Base-by-base conservation (phyloP, 2,888 invertebrate species). In the Malachius bipustulatus region DNA sequence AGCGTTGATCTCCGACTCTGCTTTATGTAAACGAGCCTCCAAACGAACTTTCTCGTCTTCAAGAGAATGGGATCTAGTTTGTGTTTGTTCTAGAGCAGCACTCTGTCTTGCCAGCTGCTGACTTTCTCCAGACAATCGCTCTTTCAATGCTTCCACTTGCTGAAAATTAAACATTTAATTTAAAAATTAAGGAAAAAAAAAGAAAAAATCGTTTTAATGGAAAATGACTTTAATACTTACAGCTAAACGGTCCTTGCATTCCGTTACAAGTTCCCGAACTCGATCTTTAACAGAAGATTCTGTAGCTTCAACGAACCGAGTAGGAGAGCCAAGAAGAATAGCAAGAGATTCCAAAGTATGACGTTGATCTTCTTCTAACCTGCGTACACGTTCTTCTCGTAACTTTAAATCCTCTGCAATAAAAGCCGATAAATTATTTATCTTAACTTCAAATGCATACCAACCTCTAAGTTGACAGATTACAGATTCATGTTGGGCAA, bases 221-320 rank as follows among this genome's bases (percentile, higher is more conserved):
- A n/a, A n/a, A n/a, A n/a, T n/a, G n/a, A n/a, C n/a, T n/a, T n/a
- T n/a, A n/a, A n/a, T n/a, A 3, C 69, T 61, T 69, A 84, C 87
- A 60, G 77, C 68, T 48, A 72, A 66, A 65, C 79, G 78, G 43
- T 82, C 80, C 58, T 84, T 82, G 57, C 79, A 79, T 39, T 87
- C 85, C 38, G 70, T 73, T 15, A 84, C 62, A 29, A 83, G 69
- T 59, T 87, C 84, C 11, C 82, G 68, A 35, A 85, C 73, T 43
- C 82, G 71, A 42, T 87, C 85, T 57, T 83, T 83, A 41, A 88
- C 80, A 16, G 81, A 68, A 32, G 72, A 73, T 57, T 87, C 85
- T 37, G 80, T 73, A 1, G 84, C 77, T 51, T 87, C 87, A 3
- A 82, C 77, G 56, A 78, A 81, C 43, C 78, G 63, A 15, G 75